Percentiles rank a stretch among this genome's conserved stretches.
phyloP scores from a whole-genome alignment of 2,113 vertebrate genomes.

The Brevimyrus niger region DNA sequence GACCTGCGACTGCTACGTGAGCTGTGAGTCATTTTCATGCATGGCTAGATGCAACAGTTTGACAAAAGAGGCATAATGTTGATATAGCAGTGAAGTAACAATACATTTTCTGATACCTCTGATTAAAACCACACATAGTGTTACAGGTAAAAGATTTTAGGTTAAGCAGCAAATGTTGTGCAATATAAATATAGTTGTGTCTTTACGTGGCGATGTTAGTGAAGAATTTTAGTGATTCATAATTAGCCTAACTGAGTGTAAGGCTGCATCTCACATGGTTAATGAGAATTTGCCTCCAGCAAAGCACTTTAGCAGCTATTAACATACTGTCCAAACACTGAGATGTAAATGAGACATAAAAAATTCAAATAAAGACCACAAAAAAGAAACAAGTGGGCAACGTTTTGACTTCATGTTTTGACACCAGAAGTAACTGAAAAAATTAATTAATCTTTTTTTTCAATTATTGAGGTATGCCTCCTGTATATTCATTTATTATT shows the following conservation, averaged over 20 bases:
- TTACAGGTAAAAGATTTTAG: not conserved
- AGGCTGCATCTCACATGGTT: not conserved
- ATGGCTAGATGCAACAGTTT: not conserved
- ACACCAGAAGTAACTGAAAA: not conserved
- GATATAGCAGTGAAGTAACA: not conserved
- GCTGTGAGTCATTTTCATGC: not conserved
- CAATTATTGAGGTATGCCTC: not conserved
- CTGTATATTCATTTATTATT: not conserved
- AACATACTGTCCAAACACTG: not conserved
- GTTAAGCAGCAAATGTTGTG: not conserved
- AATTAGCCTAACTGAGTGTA: not conserved
- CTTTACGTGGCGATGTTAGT: not conserved
- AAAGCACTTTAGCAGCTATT: not conserved
- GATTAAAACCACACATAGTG: not conserved
- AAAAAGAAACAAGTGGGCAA: not conserved
- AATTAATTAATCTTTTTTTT: not conserved
- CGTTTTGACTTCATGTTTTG: not conserved
- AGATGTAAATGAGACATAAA: not conserved
- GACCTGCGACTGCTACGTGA: not conserved
- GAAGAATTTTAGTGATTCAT: not conserved
- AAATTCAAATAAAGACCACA: not conserved
- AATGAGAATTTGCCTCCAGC: not conserved
- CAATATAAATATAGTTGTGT: not conserved
- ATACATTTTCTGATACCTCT: not conserved
- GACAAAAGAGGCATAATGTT: not conserved